Evolutionary conservation across 2,888 invertebrate species (phyloP), one percentile per base, ranked within the genome.

Genomic region (Philereme transversata): DNA sequence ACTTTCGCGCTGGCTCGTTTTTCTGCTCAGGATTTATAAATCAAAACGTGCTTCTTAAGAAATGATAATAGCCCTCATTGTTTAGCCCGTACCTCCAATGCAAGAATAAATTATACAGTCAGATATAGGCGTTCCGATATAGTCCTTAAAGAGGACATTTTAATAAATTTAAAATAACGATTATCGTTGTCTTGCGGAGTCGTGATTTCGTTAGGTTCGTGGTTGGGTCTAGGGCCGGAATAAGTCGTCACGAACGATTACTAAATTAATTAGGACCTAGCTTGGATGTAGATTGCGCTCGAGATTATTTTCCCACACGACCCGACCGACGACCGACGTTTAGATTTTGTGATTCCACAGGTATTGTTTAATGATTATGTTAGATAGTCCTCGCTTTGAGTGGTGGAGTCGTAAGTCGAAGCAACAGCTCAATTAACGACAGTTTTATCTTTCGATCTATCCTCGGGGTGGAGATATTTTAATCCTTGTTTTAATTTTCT

Each of bases 151-250:
- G 90, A 88, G 89, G 89, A 89, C 90, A 91, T 91, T 91, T 91
- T 92, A 92, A 92, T 92, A 91, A 91, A 91, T 91, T 92, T 91
- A 90, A 92, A 91, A 91, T 90, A 91, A 91, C 88, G 90, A 91
- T 92, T 89, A 92, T 91, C 91, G 90, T 88, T 88, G 88, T 86
- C 83, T 84, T 79, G 86, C 86, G 75, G 86, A 89, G 91, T 92
- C 92, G 92, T 92, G 92, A 90, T 92, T 90, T 90, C 90, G 91
- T 89, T 91, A 90, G 86, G 88, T 87, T 86, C 90, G 89, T 87
- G 90, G 90, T 85, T 82, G 74, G 84, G 79, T 83, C 87, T 83
- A 82, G 81, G 86, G 84, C 86, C 86, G 86, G 91, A 91, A 86
- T 90, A 86, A 91, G 91, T 91, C 91, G 90, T 90, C 91, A 91